Base-by-base conservation (phyloP, 30 jellyfish, hydroid and myxozoan species). In the Sanderia malayensis region DNA sequence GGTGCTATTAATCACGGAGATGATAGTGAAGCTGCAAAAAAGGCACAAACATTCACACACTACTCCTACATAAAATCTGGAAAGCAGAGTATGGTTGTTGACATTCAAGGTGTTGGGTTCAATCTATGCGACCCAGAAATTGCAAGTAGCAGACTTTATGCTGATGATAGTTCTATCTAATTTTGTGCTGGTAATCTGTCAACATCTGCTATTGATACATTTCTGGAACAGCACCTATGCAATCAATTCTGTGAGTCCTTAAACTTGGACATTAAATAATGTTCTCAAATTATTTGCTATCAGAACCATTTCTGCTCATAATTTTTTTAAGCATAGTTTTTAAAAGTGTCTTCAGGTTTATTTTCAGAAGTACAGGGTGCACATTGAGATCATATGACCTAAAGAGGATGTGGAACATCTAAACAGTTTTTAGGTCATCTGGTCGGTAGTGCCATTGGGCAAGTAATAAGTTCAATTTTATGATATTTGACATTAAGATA, bases 101-200 rank as follows among this genome's bases (percentile, higher is more conserved):
- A 41, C 55, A 8, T 41, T 8, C 55, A 41, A 41, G 55, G 15
- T 41, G 55, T 41, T 41, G 55, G 55, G 55, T 41, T 41, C 55
- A 8, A 41, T 41, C 15, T 41, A 41, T 41, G 55, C 11, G 55
- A 41, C 55, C 55, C 15, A 15, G 55, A 41, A 41, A 41, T 41
- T 41, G 55, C 55, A 41, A 41, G 55, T 41, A 41, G 55, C 55
- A 41, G 11, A 41, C 55, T 41, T 41, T 41, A 15, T 41, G 55
- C 55, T 6, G 55, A 41, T 41, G 55, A 41, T 15, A 41, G 15
- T 41, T 41, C 55, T 15, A 41, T 41, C 55, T 41, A 41, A 8
- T 41, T 41, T 41, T 41, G 55, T 41, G 55, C 55, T 41, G 55
- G 55, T 41, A 41, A 41, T 41, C 55, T 41, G 8, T 41, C 55